phyloP scores from a whole-genome alignment of 1,140 invertebrate genomes.

The Holotrichia oblita region DNA sequence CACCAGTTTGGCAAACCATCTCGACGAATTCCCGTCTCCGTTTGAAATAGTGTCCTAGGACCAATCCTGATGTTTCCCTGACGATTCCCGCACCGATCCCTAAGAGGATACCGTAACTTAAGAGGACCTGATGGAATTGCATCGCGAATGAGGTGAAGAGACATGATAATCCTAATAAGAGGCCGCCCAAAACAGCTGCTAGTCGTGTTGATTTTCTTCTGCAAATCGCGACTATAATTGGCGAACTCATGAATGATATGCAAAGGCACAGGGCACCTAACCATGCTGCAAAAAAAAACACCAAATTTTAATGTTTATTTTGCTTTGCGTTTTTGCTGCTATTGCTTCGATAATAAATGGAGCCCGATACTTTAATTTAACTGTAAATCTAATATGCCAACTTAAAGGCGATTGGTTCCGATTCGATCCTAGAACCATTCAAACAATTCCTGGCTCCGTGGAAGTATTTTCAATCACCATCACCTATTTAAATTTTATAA shows the following conservation, averaged over 20 bases:
- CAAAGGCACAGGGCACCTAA: slow-evolving; percentile 78
- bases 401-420: too few relatives aligned
- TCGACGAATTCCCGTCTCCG: slow-evolving; percentile 88
- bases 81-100: slow-evolving; percentile 86
- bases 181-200: slow-evolving; percentile 83
- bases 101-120: slow-evolving; percentile 76
- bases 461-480: too few relatives aligned
- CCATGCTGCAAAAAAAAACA: slow-evolving; percentile 71
- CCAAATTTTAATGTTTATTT: too few relatives aligned
- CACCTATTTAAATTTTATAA: too few relatives aligned
- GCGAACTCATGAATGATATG: slow-evolving; percentile 77
- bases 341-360: too few relatives aligned
- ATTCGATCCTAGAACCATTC: too few relatives aligned
- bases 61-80: slow-evolving; percentile 83
- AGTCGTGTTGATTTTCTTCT: slow-evolving; percentile 82
- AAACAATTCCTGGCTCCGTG: too few relatives aligned
- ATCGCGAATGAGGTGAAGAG: slow-evolving; percentile 87
- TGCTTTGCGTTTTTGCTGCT: too few relatives aligned
- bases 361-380: too few relatives aligned
- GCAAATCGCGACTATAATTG: slow-evolving; percentile 80
- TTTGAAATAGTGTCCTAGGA: slow-evolving; percentile 91
- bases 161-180: slow-evolving; percentile 81
- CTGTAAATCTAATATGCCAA: too few relatives aligned
- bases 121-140: slow-evolving; percentile 75
- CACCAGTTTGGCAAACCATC: slow-evolving; percentile 87